phyloP scores from a whole-genome alignment of 2,797 vertebrate species.

The Typhlichthys subterraneus region DNA sequence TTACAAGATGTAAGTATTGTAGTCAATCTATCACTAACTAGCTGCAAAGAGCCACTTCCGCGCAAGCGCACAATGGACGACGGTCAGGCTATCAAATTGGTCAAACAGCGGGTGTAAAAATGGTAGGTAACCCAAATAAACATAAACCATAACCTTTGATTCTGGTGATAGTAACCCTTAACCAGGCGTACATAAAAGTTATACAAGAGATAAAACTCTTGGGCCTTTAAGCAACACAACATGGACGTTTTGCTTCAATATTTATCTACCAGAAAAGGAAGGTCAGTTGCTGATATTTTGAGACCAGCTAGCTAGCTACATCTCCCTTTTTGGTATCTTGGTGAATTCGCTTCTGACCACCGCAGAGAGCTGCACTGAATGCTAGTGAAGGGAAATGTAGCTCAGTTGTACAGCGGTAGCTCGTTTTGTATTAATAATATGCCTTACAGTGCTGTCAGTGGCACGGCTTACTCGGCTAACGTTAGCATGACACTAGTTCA shows the following conservation, averaged over 20 bases:
- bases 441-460: slow-evolving; percentile 16
- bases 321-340: slow-evolving; percentile 77
- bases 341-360: slow-evolving; percentile 53
- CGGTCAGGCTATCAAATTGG: slow-evolving; percentile 83
- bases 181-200: slow-evolving; percentile 1
- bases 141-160: slow-evolving; percentile 55
- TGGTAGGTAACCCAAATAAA: slow-evolving; percentile 89
- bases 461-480: slow-evolving; percentile 48
- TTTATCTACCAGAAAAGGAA: slow-evolving; percentile 70
- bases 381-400: slow-evolving; percentile 17
- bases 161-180: slow-evolving; percentile 28
- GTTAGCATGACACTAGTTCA: slow-evolving; percentile 62
- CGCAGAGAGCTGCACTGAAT: slow-evolving; percentile 14
- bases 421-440: slow-evolving; percentile 1
- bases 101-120: slow-evolving; percentile 89
- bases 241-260: slow-evolving; percentile 47
- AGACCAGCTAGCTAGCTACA: slow-evolving; percentile 79
- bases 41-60: slow-evolving; percentile 47
- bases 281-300: slow-evolving; percentile 85
- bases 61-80: slow-evolving; percentile 78
- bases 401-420: background rate
- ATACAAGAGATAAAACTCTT: slow-evolving; percentile 14
- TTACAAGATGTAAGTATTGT: too few relatives aligned
- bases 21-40: background rate
- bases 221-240: slow-evolving; percentile 36